Evolutionary conservation across 2,797 vertebrate species (phyloP).

Genomic region (Toxotes lorentzi): DNA sequence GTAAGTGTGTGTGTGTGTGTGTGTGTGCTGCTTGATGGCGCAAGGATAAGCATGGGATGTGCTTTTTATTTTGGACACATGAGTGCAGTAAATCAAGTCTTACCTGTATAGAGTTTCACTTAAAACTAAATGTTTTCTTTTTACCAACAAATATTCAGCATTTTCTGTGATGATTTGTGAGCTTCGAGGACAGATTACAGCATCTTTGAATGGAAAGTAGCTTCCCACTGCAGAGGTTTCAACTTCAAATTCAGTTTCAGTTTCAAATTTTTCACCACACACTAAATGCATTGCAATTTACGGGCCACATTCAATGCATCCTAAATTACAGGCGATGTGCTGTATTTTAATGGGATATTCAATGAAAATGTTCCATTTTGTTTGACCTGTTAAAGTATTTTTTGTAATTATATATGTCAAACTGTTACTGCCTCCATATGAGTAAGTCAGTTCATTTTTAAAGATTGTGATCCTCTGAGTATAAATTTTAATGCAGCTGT

Average conservation of each 20-base stretch:
- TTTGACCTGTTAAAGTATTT: neutral
- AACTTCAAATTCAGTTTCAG: too few relatives aligned
- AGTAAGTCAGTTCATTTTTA: neutral
- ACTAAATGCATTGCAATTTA: neutral
- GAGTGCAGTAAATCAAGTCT: neutral
- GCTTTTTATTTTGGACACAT: neutral
- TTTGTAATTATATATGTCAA: neutral
- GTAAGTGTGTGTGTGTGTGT: slow-evolving; percentile 80
- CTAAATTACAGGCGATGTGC: neutral
- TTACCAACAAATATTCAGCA: neutral
- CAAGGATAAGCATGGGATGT: slow-evolving; percentile 5
- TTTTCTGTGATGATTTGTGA: neutral
- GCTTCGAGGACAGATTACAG: neutral
- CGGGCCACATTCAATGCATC: neutral
- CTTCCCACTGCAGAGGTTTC: neutral
- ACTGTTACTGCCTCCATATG: neutral
- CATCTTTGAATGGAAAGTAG: neutral
- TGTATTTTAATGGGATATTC: neutral
- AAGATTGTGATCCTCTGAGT: neutral
- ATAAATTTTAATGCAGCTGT: neutral
- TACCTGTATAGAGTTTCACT: neutral
- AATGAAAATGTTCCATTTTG: neutral
- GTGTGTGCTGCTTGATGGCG: slow-evolving; percentile 19
- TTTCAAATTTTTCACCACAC: neutral
- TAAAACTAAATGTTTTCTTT: neutral